phyloP scores from a whole-genome alignment of 2,113 vertebrate genomes.

The Leptodactylus fuscus region DNA sequence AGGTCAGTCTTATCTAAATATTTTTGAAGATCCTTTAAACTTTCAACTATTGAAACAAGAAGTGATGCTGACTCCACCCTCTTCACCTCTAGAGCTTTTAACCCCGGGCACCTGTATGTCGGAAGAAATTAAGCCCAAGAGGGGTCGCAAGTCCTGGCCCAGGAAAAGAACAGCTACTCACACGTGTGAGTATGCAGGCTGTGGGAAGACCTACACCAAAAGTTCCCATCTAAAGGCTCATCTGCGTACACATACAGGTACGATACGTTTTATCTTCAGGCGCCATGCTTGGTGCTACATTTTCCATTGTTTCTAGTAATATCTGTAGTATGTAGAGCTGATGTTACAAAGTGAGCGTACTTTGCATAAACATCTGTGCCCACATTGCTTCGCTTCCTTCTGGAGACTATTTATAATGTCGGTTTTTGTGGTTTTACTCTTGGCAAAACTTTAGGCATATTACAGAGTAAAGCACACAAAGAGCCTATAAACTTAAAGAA shows the following conservation, averaged over 20 bases:
- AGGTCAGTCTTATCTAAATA: conserved; percentile 82
- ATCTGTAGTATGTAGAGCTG: not conserved
- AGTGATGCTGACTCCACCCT: conserved; percentile 68
- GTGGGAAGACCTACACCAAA: conserved; percentile 98
- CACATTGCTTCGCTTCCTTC: conserved; percentile 40
- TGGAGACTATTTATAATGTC: conserved; percentile 46
- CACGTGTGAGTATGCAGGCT: conserved; percentile 94
- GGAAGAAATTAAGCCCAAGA: conserved; percentile 92
- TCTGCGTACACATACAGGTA: conserved; percentile 97
- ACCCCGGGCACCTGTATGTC: conserved; percentile 82
- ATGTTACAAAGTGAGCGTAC: not conserved
- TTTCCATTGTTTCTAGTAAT: not conserved
- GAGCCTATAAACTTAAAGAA: conserved; percentile 22
- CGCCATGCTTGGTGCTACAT: not conserved
- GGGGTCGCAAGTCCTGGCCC: conserved; percentile 95
- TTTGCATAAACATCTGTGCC: conserved; percentile 53
- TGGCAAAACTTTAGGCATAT: conserved; percentile 54
- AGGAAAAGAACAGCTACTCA: conserved; percentile 95
- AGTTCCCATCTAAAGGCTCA: conserved; percentile 98
- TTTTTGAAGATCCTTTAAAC: conserved; percentile 57
- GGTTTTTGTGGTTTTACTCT: conserved; percentile 45
- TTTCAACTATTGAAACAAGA: not conserved
- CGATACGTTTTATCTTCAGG: conserved; percentile 21
- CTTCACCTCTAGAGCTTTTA: conserved; percentile 83
- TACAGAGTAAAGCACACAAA: conserved; percentile 43